These are phyloP conservation scores for Nebria salina DNA, from an alignment of 2,888 invertebrate genomes.

Conservation along the genomic window DNA sequence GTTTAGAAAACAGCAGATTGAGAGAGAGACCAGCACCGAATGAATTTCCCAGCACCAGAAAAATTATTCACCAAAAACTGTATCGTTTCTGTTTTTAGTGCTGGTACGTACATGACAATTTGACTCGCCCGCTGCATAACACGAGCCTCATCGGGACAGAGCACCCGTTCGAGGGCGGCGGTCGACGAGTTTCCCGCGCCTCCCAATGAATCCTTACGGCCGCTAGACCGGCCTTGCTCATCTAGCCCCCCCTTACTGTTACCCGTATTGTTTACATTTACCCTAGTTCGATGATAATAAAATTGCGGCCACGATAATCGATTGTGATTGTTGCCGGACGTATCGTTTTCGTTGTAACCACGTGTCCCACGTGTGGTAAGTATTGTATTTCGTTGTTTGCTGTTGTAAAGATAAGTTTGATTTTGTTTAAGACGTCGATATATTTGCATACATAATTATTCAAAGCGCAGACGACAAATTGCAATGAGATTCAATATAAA, in stretches of 20 bases:
- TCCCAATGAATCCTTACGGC: constrained; percentile 57
- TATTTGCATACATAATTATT: not conserved
- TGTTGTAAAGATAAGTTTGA: constrained; percentile 45
- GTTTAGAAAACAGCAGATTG: no score
- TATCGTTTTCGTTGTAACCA: constrained; percentile 64
- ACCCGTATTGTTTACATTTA: constrained; percentile 40
- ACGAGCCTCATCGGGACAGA: constrained; percentile 78
- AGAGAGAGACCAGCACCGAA: constrained; percentile 14
- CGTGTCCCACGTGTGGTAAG: constrained; percentile 56
- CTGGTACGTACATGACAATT: constrained; percentile 82
- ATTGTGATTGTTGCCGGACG: constrained; percentile 65
- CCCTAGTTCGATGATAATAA: constrained; percentile 55
- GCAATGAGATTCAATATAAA: no score
- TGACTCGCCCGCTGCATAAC: constrained; percentile 87
- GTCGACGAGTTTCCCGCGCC: constrained; percentile 60
- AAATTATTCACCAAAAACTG: constrained; percentile 23
- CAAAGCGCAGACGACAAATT: no score
- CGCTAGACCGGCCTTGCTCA: constrained; percentile 57
- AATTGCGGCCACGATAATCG: constrained; percentile 70
- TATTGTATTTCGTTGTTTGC: constrained; percentile 62
- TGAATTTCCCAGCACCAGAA: constrained; percentile 42
- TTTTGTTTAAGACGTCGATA: not conserved
- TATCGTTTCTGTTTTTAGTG: not conserved
- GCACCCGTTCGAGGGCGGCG: constrained; percentile 67
- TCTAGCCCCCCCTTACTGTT: constrained; percentile 52